Evolutionary conservation across 2,113 vertebrate species (phyloP), one percentile per base, ranked within the genome.

Genomic region (Coturnix japonica): DNA sequence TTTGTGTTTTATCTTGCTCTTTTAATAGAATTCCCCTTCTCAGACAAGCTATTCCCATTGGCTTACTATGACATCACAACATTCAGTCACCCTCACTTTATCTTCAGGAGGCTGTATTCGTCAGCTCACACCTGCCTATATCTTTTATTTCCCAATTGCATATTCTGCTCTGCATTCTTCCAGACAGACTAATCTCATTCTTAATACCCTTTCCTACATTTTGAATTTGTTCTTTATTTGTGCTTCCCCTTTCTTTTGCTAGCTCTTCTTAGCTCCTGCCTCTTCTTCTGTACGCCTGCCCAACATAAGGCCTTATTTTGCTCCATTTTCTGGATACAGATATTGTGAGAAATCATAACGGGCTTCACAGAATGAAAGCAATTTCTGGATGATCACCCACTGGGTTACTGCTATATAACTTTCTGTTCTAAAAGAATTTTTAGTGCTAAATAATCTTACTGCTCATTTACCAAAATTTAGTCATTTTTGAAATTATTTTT

Each of bases 1-100:
- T 69, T 91, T 59, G 8, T 47, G n/a, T 87, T 93, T 93, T 85
- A 81, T 93, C 81, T 89, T 54, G 10, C 54, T 72, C 35, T 91
- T 94, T 91, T 91, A 87, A 85, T 66, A 90, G 72, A 72, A 59
- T 73, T 85, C 7, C 14, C 39, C 22, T 79, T 65, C 65, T 81
- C 59, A 49, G 21, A 70, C 57, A 49, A 82, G 14, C 21, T 85
- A 5, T n/a, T 91, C 81, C 81, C 28, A 85, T 70, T 87, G 75
- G 59, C 37, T 72, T 70, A 77, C 37, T 46, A 80, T 95, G 85
- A 82, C 37, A 25, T 89, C 87, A 89, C 51, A 56, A 13, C 28
- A 8, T 86, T 82, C 81, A 85, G 89, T 51, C 0, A 0, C 7
- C 54, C 46, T 54, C 59, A 26, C 64, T 93, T 87, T 66, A 70